Evolutionary conservation across 1,140 invertebrate species (phyloP).

Genomic region (Lucilia sericata): DNA sequence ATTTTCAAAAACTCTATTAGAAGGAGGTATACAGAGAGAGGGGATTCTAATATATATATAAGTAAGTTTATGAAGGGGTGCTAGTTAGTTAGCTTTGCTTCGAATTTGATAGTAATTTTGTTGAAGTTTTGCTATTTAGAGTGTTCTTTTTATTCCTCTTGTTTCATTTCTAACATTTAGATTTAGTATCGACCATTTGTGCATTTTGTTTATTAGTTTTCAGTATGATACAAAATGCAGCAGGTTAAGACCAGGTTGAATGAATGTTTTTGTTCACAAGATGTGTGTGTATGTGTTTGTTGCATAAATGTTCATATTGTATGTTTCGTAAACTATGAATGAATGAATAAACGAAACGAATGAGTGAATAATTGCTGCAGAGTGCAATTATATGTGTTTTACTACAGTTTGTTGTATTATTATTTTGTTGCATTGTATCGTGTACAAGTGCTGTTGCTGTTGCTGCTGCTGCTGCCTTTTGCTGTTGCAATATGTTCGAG

Average conservation of each 20-base stretch:
- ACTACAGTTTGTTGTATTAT: neutral
- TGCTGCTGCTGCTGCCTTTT: slow-evolving; percentile 7
- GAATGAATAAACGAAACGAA: slow-evolving; percentile 31
- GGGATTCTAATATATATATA: neutral
- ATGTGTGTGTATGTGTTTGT: neutral
- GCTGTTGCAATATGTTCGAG: slow-evolving; percentile 32
- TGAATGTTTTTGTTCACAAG: neutral
- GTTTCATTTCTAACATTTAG: slow-evolving; percentile 28
- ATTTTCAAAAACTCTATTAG: neutral
- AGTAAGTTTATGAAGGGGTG: neutral
- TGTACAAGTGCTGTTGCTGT: neutral
- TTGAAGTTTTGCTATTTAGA: neutral
- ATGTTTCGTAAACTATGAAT: slow-evolving; percentile 37
- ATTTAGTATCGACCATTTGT: slow-evolving; percentile 38
- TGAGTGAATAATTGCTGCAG: slow-evolving; percentile 41
- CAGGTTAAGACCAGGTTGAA: slow-evolving; percentile 28
- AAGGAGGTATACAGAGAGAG: neutral
- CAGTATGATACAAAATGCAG: slow-evolving; percentile 37
- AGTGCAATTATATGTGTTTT: slow-evolving; percentile 36
- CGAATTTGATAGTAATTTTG: slow-evolving; percentile 30
- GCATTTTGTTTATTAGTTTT: slow-evolving; percentile 42
- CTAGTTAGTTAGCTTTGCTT: neutral
- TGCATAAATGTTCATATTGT: neutral
- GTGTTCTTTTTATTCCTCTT: neutral
- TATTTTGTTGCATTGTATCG: neutral